Conservation (phyloP, 2,888 invertebrate genomes). For the Timandra comae region DNA sequence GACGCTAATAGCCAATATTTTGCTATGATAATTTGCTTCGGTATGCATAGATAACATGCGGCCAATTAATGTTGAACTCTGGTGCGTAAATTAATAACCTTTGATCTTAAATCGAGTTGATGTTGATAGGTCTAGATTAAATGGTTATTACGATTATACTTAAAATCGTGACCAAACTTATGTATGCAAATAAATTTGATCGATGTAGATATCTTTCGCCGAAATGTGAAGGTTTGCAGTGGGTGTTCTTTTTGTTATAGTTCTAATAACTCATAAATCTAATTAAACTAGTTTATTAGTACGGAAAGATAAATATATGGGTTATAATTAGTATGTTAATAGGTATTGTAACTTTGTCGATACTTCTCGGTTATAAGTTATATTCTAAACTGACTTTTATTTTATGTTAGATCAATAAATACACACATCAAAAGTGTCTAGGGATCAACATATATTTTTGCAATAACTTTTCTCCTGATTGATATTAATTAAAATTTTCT, state of each 20-base stretch:
- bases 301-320: too few species aligned
- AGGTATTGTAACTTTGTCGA: too few species aligned
- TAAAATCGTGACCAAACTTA: constrained; percentile 42
- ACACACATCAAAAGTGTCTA: too few species aligned
- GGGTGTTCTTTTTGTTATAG: constrained; percentile 18
- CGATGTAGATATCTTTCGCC: constrained; percentile 49
- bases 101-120: constrained; percentile 8
- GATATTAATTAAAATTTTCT: too few species aligned
- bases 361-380: too few species aligned
- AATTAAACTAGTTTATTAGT: too few species aligned
- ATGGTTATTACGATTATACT: constrained; percentile 22
- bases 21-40: constrained; percentile 33
- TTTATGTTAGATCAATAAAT: too few species aligned
- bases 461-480: too few species aligned
- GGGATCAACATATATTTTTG: too few species aligned
- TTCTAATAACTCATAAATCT: too few species aligned
- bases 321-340: too few species aligned
- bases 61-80: constrained; percentile 26
- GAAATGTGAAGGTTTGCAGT: constrained; percentile 38
- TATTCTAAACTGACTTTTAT: too few species aligned
- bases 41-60: constrained; percentile 27
- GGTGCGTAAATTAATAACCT: constrained; percentile 9
- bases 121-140: constrained; percentile 20
- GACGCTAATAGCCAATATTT: constrained; percentile 41
- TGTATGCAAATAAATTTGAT: constrained; percentile 58